Evolutionary conservation across 2,888 invertebrate species (phyloP).

Genomic region (Neocrepidodera transversa): DNA sequence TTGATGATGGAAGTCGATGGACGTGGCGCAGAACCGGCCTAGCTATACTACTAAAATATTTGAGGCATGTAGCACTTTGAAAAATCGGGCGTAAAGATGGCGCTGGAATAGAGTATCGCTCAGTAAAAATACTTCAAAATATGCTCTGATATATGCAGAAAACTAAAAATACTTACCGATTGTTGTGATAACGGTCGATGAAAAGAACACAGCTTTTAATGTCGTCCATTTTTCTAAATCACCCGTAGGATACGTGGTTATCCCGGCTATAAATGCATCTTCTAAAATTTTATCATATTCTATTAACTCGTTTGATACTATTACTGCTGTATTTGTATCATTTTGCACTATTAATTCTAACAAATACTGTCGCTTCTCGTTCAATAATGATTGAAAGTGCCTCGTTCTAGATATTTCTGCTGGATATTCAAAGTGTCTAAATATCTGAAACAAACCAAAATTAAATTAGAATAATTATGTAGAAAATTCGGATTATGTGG

Average conservation of each 20-base stretch:
- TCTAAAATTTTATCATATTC: conserved; percentile 71
- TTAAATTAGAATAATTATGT: no score
- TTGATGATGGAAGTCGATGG: no score
- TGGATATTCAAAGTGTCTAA: conserved; percentile 79
- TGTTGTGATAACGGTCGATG: conserved; percentile 89
- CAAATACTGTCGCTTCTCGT: conserved; percentile 66
- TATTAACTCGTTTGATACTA: conserved; percentile 64
- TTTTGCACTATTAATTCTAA: conserved; percentile 68
- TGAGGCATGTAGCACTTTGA: no score
- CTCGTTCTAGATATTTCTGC: conserved; percentile 73
- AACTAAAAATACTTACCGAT: no score
- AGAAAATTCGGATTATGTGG: no score
- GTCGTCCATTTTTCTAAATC: conserved; percentile 76
- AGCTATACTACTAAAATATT: no score
- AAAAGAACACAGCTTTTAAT: conserved; percentile 85
- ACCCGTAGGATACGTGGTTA: conserved; percentile 47
- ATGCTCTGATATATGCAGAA: no score
- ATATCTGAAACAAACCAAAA: conserved; percentile 76
- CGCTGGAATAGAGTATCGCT: no score
- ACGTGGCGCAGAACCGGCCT: no score
- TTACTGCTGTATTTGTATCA: conserved; percentile 62
- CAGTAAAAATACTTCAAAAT: no score
- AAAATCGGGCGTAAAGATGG: no score
- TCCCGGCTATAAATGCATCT: conserved; percentile 75
- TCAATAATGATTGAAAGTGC: conserved; percentile 56